Conservation (phyloP, 53 echinoderm and acorn worm genomes). For the Arbacia lixula region DNA sequence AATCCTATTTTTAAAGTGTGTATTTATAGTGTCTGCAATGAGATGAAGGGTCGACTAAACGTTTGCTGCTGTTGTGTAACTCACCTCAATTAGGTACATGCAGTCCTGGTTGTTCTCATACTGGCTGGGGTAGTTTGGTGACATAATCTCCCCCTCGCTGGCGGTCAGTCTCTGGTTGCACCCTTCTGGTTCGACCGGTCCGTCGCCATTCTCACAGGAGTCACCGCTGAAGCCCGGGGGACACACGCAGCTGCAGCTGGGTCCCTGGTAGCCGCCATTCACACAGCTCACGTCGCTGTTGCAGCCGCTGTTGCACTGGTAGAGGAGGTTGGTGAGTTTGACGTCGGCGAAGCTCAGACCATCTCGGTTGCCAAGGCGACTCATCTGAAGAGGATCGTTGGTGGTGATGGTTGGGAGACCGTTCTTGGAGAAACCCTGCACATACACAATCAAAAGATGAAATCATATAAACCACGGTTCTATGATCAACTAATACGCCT, state of each 20-base stretch:
- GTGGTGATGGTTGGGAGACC: conserved; percentile 63
- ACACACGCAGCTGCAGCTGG: conserved; percentile 56
- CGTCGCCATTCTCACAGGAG: conserved; percentile 13
- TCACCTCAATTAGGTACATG: conserved; percentile 59
- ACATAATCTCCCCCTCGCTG: conserved; percentile 47
- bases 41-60: too few species aligned
- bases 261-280: conserved; percentile 57
- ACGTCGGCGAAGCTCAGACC: conserved; percentile 55
- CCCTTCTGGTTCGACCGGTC: conserved; percentile 7
- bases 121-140: conserved; percentile 63
- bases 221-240: conserved; percentile 50
- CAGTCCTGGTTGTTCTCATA: conserved; percentile 55
- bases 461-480: too few species aligned
- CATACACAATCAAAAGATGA: not conserved
- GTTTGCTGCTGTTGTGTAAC: not conserved
- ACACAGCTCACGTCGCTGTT: not conserved
- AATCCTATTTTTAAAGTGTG: not conserved
- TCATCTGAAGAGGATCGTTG: conserved; percentile 32
- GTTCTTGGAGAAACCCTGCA: conserved; percentile 61
- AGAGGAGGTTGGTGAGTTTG: conserved; percentile 60
- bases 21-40: not conserved
- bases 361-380: conserved; percentile 55
- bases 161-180: conserved; percentile 49
- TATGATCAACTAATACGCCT: not conserved
- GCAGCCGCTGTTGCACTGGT: conserved; percentile 51